These are phyloP conservation scores for Lithophane ornitopus DNA, from an alignment of 2,888 invertebrate species.

Conservation along the genomic window DNA sequence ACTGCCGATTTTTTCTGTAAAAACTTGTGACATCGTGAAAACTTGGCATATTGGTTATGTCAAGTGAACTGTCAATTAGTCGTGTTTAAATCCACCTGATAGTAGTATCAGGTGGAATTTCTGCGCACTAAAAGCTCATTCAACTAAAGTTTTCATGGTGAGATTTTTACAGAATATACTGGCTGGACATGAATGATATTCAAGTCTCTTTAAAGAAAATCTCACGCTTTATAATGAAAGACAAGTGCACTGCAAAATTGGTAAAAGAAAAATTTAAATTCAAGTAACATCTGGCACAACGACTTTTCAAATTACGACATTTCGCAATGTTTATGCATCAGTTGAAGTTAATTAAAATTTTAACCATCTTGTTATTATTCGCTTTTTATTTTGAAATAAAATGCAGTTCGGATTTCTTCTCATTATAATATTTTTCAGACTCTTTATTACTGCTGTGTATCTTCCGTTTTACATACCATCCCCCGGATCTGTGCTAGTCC, in stretches of 20 bases:
- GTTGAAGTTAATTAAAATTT: slow-evolving; percentile 44
- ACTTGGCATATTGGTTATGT: no score
- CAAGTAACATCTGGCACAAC: slow-evolving; percentile 42
- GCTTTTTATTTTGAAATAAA: slow-evolving; percentile 2
- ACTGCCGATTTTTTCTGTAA: no score
- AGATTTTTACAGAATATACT: no score
- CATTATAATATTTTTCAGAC: not conserved
- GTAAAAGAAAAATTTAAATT: slow-evolving; percentile 51
- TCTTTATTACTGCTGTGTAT: not conserved
- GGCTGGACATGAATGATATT: not conserved
- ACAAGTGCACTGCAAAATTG: slow-evolving; percentile 10
- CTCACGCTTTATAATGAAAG: not conserved
- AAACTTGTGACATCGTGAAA: no score
- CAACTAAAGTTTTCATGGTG: no score
- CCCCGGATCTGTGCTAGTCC: no score
- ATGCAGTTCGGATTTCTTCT: not conserved
- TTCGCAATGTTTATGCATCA: slow-evolving; percentile 50
- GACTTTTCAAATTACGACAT: slow-evolving; percentile 39
- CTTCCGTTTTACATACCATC: not conserved
- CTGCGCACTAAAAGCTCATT: no score
- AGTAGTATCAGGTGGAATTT: no score
- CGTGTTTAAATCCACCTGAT: no score
- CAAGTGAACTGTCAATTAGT: no score
- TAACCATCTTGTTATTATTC: not conserved
- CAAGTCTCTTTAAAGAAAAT: not conserved